Evolutionary conservation across 2,888 invertebrate genomes (phyloP), one percentile per base, ranked within the genome.

Genomic region (Polietes domitor): DNA sequence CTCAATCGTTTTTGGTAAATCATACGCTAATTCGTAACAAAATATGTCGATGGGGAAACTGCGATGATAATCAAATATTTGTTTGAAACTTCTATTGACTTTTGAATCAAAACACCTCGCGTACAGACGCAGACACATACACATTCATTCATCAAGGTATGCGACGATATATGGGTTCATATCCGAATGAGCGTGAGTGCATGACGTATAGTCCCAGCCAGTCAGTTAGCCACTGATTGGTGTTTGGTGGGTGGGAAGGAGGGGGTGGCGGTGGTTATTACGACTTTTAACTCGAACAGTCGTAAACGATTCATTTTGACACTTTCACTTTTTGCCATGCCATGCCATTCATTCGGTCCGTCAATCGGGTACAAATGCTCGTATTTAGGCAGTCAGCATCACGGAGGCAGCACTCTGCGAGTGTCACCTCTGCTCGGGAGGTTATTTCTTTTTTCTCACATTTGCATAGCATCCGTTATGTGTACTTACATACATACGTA

Each of bases 311-410:
- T 78, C 72, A 65, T 65, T 73, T 78, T 78, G 78, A 73, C 78
- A 78, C 78, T 78, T 78, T 78, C 78, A 78, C 78, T 78, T 78
- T 73, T 77, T 37, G 28, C 61, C 61, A 28, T 65, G 28, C 61
- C 61, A 28, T 65, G 37, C 17, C 65, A 65, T 78, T 65, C 41
- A 50, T 72, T 47, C 32, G 12, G 9, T 9, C 2, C 32, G n/a
- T 28, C 12, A 24, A 58, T n/a, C 26, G n/a, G 5, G n/a, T 2
- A n/a, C 47, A n/a, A 1, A 47, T n/a, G n/a, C 47, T 47, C 47
- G 47, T 6, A n/a, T 47, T 47, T n/a, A 47, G 47, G 47, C 12
- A 12, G 47, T 5, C 41, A 41, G 2, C 41, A 41, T 32, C 7
- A 2, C 10, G 41, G 47, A 53, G 6, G 10, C 21, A 58, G 10